phyloP scores from a whole-genome alignment of 1,140 invertebrate species.

The Lanistes nyassanus region DNA sequence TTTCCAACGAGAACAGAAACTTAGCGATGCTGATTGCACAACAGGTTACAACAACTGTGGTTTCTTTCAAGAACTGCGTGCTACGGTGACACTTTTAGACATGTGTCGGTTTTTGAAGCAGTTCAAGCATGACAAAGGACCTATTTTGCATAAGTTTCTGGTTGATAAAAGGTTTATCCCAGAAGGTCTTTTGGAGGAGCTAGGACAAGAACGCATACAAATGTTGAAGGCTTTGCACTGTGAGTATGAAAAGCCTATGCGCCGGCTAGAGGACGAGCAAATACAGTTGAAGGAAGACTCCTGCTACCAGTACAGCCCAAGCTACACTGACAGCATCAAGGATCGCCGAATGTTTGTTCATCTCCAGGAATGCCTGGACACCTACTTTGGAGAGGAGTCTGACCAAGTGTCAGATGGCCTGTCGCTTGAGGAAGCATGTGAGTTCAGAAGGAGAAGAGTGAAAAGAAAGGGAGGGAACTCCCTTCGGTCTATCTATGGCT shows the following conservation, averaged over 20 bases:
- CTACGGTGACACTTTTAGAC: constrained; percentile 25
- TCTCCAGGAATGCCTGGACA: constrained; percentile 33
- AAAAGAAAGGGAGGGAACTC: constrained; percentile 25
- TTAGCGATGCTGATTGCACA: constrained; percentile 32
- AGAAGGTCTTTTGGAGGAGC: constrained; percentile 9
- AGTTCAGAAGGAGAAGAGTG: constrained; percentile 27
- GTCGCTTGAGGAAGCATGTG: constrained; percentile 16
- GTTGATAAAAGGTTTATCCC: constrained; percentile 16
- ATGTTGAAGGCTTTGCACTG: constrained; percentile 24
- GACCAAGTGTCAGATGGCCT: constrained; percentile 26
- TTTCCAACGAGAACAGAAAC: constrained; percentile 37
- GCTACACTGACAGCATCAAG: constrained; percentile 6
- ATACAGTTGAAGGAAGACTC: constrained; percentile 31
- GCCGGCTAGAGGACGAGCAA: constrained; percentile 34
- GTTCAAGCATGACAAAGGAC: constrained; percentile 21
- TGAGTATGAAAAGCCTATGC: constrained; percentile 25
- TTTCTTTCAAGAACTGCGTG: constrained; percentile 38
- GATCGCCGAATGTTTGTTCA: constrained; percentile 25
- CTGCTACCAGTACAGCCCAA: constrained; percentile 16
- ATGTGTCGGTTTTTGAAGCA: constrained; percentile 1
- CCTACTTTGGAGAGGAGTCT: constrained; percentile 33
- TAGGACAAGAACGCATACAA: background rate
- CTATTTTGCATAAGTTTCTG: constrained; percentile 29
- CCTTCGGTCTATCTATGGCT: constrained; percentile 15
- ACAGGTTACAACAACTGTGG: constrained; percentile 33